Evolutionary conservation across 2,888 invertebrate species (phyloP), one percentile per base, ranked within the genome.

Genomic region (Andrena praecox): DNA sequence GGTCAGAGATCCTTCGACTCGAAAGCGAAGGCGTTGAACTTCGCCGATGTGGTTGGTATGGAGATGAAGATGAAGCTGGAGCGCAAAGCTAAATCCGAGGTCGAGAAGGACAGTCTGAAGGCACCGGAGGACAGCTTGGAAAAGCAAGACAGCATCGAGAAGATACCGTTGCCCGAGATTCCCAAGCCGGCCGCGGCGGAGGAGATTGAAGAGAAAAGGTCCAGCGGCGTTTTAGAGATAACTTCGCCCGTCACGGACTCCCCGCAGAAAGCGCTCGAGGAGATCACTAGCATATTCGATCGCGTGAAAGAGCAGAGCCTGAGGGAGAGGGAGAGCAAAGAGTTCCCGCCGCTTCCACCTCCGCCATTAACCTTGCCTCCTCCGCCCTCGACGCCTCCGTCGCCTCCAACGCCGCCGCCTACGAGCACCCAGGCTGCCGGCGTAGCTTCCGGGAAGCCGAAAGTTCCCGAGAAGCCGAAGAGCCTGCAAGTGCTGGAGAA

Each of bases 131-230:
- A 93, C 42, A 88, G 90, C 27, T 78, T 93, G 35, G 93, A 94
- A 50, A 92, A 91, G 78, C 93, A 93, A 81, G 93, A 94, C 77
- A 94, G 92, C 64, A 94, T 94, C 68, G 94, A 94, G 80, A 93
- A 92, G 77, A 93, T 93, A 77, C 93, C 93, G 0, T 80, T 94
- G 27, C 93, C 94, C 0, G 93, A 93, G 77, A 92, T 94, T 68
- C 93, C 94, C 0, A 6, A 0, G 2, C 42, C 60, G 1, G 1
- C 33, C 0, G n/a, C 7, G 12, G 35, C 33, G 20, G 16, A 24
- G 2, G n/a, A 31, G 33, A 48, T n/a, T 10, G 10, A 12, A 10
- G 12, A 33, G 56, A 20, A 27, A 6, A 50, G 35, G 52, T n/a
- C 50, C n/a, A 16, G 20, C 31, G 2, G 50, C 6, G 42, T 1